These are phyloP conservation scores for Perca schrenkii DNA, from an alignment of 2,113 vertebrate genomes.

Conservation along the genomic window DNA sequence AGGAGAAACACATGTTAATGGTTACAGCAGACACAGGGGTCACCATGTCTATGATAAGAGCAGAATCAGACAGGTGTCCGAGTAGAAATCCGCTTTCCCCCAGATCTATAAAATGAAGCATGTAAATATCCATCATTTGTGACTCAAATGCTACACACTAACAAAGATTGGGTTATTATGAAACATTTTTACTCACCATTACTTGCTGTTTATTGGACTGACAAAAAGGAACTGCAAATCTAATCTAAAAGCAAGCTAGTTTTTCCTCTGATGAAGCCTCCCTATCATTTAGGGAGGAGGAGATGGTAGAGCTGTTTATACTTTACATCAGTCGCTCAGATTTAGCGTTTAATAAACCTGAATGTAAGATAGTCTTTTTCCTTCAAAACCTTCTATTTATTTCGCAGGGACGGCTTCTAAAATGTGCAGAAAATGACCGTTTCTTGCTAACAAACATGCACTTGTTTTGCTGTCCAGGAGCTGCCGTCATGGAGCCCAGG, in stretches of 20 bases:
- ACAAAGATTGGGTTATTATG: neutral
- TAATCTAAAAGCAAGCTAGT: slow-evolving; percentile 14
- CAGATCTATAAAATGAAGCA: neutral
- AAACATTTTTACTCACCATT: slow-evolving; percentile 69
- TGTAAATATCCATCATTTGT: neutral
- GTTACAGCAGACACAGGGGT: neutral
- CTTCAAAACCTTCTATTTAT: neutral
- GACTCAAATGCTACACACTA: neutral
- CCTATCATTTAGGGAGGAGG: slow-evolving; percentile 48
- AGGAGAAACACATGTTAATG: too few relatives aligned
- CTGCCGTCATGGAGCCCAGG: slow-evolving; percentile 14
- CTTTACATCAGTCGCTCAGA: slow-evolving; percentile 20
- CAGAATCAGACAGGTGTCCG: neutral
- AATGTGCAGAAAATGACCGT: neutral
- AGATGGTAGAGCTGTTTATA: slow-evolving; percentile 7
- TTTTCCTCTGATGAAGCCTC: slow-evolving; percentile 53
- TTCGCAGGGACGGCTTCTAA: too few relatives aligned
- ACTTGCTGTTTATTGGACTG: slow-evolving; percentile 20
- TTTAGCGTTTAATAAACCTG: neutral
- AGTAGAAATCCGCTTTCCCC: too few relatives aligned
- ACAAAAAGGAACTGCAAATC: neutral
- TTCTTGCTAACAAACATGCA: slow-evolving; percentile 8
- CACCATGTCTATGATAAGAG: neutral
- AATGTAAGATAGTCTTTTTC: neutral
- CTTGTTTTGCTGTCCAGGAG: slow-evolving; percentile 4